Evolutionary conservation across 1,140 invertebrate species (phyloP).

Genomic region (Drosophila hydei): DNA sequence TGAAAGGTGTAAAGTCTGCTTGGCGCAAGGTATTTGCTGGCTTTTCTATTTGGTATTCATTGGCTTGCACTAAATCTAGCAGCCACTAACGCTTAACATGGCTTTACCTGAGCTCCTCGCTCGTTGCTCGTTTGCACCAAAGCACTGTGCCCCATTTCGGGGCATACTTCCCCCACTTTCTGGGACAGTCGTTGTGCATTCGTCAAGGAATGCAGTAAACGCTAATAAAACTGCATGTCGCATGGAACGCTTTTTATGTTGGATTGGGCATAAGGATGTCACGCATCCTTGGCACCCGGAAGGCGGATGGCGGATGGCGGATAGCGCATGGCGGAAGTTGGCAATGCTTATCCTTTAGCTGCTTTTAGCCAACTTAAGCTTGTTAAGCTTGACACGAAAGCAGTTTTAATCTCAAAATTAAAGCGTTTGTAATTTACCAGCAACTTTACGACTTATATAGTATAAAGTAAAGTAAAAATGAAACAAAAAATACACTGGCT

Average conservation of each 20-base stretch:
- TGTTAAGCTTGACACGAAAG: slow-evolving; percentile 81
- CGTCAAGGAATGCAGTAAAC: slow-evolving; percentile 76
- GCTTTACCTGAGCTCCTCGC: slow-evolving; percentile 16
- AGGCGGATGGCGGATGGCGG: slow-evolving; percentile 34
- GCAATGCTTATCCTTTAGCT: slow-evolving; percentile 45
- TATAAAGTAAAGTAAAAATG: slow-evolving; percentile 50
- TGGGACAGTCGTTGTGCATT: slow-evolving; percentile 48
- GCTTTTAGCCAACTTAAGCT: slow-evolving; percentile 75
- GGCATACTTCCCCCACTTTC: not conserved
- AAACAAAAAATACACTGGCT: slow-evolving; percentile 46
- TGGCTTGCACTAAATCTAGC: slow-evolving; percentile 66
- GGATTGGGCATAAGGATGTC: slow-evolving; percentile 17
- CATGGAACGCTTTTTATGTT: slow-evolving; percentile 62
- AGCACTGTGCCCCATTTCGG: slow-evolving; percentile 27
- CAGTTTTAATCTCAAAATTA: slow-evolving; percentile 83
- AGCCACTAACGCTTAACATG: slow-evolving; percentile 54
- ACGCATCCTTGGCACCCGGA: slow-evolving; percentile 46
- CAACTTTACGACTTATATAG: slow-evolving; percentile 75
- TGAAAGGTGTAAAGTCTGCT: not conserved
- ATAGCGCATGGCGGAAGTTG: slow-evolving; percentile 40
- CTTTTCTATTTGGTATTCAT: slow-evolving; percentile 62
- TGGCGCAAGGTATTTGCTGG: slow-evolving; percentile 28
- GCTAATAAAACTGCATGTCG: slow-evolving; percentile 81
- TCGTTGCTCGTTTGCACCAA: slow-evolving; percentile 35
- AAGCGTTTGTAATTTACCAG: slow-evolving; percentile 80